Conservation (phyloP, 2,113 vertebrate species). For the Aramus guarauna region DNA sequence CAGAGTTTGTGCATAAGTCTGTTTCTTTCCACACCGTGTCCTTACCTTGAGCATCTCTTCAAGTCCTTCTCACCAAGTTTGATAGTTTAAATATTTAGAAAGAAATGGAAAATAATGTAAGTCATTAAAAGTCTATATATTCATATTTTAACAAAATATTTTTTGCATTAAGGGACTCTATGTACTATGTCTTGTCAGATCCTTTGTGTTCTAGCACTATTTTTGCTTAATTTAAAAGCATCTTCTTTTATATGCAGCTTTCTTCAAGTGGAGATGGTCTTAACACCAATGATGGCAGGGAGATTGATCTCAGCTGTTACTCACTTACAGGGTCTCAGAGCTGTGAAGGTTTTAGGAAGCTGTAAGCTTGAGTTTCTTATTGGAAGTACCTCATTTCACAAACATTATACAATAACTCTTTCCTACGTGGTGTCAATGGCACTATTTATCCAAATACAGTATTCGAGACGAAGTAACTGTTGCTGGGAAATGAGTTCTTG, state of each 20-base stretch:
- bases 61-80: not conserved
- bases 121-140: not conserved
- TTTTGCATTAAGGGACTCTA: not conserved
- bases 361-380: not conserved
- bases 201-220: not conserved
- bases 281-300: not conserved
- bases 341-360: not conserved
- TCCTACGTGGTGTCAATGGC: not conserved
- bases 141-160: not conserved
- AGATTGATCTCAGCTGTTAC: not conserved
- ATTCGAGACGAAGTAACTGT: not conserved
- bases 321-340: not conserved
- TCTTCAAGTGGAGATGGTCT: not conserved
- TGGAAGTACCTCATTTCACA: not conserved
- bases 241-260: not conserved
- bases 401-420: not conserved
- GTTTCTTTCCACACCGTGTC: not conserved
- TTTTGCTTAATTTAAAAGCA: not conserved
- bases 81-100: not conserved
- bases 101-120: not conserved
- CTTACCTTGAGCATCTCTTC: not conserved
- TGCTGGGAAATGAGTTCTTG: not conserved
- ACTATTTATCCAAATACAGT: not conserved
- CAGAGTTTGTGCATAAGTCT: not conserved
- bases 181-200: not conserved